These are phyloP conservation scores for Pseudochirops corinnae DNA, from an alignment of 2,797 vertebrate genomes.

Conservation along the genomic window DNA sequence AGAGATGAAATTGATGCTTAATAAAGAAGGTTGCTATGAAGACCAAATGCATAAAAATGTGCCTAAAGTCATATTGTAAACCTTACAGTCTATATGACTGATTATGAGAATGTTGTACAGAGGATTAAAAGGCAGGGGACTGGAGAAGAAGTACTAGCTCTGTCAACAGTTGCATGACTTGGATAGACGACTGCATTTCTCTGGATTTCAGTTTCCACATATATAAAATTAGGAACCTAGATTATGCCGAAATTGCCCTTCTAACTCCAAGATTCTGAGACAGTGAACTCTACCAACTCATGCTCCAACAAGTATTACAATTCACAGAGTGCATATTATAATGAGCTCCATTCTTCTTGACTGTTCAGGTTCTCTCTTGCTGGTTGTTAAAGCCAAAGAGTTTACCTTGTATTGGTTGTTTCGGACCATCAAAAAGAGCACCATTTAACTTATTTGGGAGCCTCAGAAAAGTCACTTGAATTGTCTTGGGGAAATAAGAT, in stretches of 20 bases:
- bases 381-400: background rate
- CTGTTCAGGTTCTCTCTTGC: slow-evolving; percentile 24
- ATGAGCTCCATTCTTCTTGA: background rate
- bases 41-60: background rate
- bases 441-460: slow-evolving; percentile 34
- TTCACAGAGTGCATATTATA: background rate
- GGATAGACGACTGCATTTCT: background rate
- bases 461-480: slow-evolving; percentile 33
- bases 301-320: background rate
- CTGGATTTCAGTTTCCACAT: background rate
- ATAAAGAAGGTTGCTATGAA: background rate
- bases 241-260: background rate
- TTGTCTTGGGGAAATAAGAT: slow-evolving; percentile 9
- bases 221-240: background rate
- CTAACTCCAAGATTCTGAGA: background rate
- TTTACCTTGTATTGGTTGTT: slow-evolving; percentile 30
- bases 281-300: background rate
- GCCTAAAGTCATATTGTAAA: background rate
- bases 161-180: background rate
- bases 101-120: background rate
- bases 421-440: slow-evolving; percentile 20
- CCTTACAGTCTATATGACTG: background rate
- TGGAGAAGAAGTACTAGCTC: background rate
- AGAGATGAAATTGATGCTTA: background rate
- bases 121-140: background rate